Conservation (phyloP, 1,140 invertebrate species). For the Anastatus disparis region DNA sequence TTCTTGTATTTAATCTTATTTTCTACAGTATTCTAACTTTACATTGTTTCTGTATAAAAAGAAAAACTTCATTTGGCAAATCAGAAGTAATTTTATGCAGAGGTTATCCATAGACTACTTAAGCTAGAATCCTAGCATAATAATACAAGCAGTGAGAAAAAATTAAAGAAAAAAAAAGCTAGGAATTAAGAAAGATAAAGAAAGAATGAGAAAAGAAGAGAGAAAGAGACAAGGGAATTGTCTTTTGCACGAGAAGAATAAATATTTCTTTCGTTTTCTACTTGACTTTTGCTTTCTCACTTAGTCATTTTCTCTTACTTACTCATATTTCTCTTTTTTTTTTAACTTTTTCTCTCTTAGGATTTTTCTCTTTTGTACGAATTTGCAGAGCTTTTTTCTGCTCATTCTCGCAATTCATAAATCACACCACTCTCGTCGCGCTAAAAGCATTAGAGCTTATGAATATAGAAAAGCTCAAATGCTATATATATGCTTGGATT, state of each 20-base stretch:
- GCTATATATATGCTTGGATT: not conserved
- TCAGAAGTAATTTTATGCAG: slow-evolving; percentile 14
- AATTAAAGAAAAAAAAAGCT: not conserved
- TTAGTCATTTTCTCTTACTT: slow-evolving; percentile 15
- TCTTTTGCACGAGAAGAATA: slow-evolving; percentile 29
- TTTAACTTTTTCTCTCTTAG: no score
- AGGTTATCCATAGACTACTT: no score
- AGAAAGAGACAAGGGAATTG: not conserved
- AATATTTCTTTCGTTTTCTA: slow-evolving; percentile 41
- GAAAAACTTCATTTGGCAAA: not conserved
- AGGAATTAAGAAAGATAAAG: not conserved
- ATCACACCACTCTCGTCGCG: not conserved
- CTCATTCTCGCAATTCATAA: slow-evolving; percentile 23
- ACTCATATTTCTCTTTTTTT: no score
- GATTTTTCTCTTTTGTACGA: not conserved
- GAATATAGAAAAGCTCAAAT: slow-evolving; percentile 12
- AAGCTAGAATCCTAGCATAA: no score
- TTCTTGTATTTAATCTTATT: no score
- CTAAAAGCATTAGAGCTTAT: slow-evolving; percentile 27
- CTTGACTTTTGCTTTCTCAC: not conserved
- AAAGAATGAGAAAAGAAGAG: not conserved
- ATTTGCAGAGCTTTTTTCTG: not conserved
- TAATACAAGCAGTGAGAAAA: no score
- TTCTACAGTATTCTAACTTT: no score
- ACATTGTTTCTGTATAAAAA: no score